A percentile compares a stretch with the other conserved stretches of the same genome.
phyloP scores from a whole-genome alignment of 2,797 vertebrate genomes.

The Sylvia borin region DNA sequence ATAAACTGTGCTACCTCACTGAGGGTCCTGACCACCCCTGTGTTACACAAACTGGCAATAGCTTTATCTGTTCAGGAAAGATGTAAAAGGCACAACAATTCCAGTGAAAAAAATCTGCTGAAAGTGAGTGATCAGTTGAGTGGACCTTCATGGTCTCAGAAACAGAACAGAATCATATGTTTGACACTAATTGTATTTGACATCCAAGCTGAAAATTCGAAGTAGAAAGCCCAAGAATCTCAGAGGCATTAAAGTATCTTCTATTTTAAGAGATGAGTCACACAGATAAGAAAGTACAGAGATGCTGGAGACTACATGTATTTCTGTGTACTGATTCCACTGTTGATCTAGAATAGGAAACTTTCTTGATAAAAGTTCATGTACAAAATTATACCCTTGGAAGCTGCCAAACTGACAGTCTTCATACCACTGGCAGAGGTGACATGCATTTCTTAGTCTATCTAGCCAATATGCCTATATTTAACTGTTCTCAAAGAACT shows the following conservation, averaged over 20 bases:
- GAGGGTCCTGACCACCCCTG: neutral
- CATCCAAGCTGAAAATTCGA: neutral
- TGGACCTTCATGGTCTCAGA: neutral
- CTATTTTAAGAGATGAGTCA: constrained; percentile 39
- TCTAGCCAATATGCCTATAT: constrained; percentile 26
- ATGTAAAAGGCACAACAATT: neutral
- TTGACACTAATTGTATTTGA: constrained; percentile 12
- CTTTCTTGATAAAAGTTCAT: constrained; percentile 38
- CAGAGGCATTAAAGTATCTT: neutral
- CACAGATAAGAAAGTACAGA: neutral
- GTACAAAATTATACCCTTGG: constrained; percentile 10
- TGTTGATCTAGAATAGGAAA: constrained; percentile 27
- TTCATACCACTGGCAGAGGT: constrained; percentile 45
- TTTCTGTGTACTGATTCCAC: constrained; percentile 35
- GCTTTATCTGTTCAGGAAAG: neutral
- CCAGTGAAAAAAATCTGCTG: neutral
- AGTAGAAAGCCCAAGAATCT: neutral
- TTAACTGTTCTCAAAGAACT: constrained; percentile 26
- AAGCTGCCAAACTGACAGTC: constrained; percentile 39
- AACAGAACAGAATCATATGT: neutral
- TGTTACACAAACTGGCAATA: neutral
- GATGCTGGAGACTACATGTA: neutral
- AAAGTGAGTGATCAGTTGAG: neutral
- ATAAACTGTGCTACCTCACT: neutral
- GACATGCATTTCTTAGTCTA: neutral